Evolutionary conservation across 2,113 vertebrate genomes (phyloP), one percentile per base, ranked within the genome.

Genomic region (Mola mola): DNA sequence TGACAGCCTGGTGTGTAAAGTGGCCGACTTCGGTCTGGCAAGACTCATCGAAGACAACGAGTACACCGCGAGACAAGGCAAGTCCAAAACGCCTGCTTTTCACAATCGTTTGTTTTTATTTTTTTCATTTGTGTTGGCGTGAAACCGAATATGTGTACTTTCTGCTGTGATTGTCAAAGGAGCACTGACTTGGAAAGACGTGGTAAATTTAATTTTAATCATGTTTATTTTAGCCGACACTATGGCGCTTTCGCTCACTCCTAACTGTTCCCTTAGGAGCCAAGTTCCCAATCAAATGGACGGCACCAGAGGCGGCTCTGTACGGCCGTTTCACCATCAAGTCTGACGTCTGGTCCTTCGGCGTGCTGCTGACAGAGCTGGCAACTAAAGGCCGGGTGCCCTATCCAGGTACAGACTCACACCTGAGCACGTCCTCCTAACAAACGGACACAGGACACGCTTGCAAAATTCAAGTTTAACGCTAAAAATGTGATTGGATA

Each of bases 231-330:
- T n/a, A n/a, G n/a, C n/a, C n/a, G n/a, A n/a, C n/a, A n/a, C n/a
- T n/a, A n/a, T n/a, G n/a, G n/a, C 28, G 6, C 28, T 9, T 9
- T 9, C 28, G 6, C 9, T 29, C 37, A 13, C 37, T 40, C 16
- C 37, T n/a, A 5, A 5, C 2, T 16, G 4, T 59, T 12, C 10
- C 3, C 40, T n/a, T 28, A 99, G 97, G 97, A 58, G 97, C 96
- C 0, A 99, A 99, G 58, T 99, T 98, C 72, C 97, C 97, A 37
- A 99, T 99, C 86, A 99, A 98, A 66, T 99, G 97, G 97, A 99
- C 97, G 0, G 95, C 96, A 2, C 97, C 96, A 0, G 97, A 99
- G 73, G 97, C 97, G 0, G 97, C 97, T 15, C 91, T 98, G n/a
- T 98, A 97, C 0, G 97, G 97, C 40, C 94, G 96, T 40, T 99